Conservation (phyloP, 2,113 vertebrate genomes). For the Istiophorus platypterus region DNA sequence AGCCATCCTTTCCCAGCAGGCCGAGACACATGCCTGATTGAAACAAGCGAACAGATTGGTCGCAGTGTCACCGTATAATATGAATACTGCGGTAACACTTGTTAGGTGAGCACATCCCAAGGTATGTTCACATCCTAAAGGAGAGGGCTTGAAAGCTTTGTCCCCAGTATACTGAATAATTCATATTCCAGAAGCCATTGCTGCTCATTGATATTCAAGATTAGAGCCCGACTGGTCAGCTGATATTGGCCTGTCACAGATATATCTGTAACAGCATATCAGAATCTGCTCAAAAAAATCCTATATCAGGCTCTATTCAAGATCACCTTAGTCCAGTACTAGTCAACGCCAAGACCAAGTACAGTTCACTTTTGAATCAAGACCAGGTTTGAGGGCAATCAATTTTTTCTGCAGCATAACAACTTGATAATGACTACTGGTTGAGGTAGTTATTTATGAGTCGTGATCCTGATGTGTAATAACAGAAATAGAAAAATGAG, state of each 20-base stretch:
- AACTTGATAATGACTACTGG: neutral
- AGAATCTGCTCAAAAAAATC: too few species aligned
- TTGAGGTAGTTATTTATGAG: neutral
- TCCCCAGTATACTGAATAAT: conserved; percentile 39
- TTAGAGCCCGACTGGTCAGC: too few species aligned
- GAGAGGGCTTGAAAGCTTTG: conserved; percentile 21
- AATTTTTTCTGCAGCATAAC: neutral
- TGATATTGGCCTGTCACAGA: too few species aligned
- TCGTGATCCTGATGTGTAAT: too few species aligned
- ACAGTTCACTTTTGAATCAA: neutral
- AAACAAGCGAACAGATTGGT: conserved; percentile 31
- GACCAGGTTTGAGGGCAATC: neutral
- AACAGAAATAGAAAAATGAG: too few species aligned
- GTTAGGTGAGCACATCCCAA: conserved; percentile 23
- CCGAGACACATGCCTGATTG: conserved; percentile 4
- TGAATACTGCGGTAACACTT: conserved; percentile 17
- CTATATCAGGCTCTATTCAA: conserved; percentile 27
- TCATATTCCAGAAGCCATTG: conserved; percentile 14
- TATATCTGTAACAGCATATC: too few species aligned
- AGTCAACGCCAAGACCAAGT: neutral
- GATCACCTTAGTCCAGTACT: neutral
- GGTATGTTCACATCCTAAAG: conserved; percentile 8
- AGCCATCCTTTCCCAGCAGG: conserved; percentile 46
- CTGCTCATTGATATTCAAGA: conserved; percentile 37
- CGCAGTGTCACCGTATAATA: neutral